Percentiles rank a stretch among this genome's conserved stretches.
These are phyloP conservation scores for Himalopsyche anomala DNA, from an alignment of 2,888 invertebrate genomes.

Conservation along the genomic window DNA sequence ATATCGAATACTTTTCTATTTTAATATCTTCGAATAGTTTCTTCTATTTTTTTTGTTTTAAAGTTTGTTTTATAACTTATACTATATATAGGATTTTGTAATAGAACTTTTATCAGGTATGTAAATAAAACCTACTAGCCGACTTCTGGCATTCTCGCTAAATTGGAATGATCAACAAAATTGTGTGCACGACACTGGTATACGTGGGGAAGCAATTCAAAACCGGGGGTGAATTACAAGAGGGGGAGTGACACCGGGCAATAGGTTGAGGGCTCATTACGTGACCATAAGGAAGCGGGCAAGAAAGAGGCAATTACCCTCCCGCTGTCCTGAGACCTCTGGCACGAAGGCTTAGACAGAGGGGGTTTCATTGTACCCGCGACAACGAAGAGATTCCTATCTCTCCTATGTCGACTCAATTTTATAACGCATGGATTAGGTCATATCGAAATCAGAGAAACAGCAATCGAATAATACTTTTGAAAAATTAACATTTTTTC, in stretches of 20 bases:
- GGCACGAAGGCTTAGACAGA: constrained; percentile 36
- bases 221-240: constrained; percentile 35
- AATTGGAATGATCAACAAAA: background rate
- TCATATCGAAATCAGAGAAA: background rate
- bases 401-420: constrained; percentile 45
- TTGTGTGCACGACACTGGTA: background rate
- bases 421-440: constrained; percentile 27
- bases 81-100: no score
- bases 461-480: background rate
- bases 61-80: no score
- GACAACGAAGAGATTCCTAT: constrained; percentile 43
- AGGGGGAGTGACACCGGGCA: constrained; percentile 48
- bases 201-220: constrained; percentile 5
- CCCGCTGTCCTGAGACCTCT: constrained; percentile 57
- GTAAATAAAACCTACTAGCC: background rate
- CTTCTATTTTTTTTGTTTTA: no score
- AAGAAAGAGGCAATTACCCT: constrained; percentile 63
- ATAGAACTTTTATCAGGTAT: no score
- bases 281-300: constrained; percentile 64
- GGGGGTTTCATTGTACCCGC: constrained; percentile 37
- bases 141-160: background rate
- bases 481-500: no score
- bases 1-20: no score
- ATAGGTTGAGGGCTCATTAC: constrained; percentile 59
- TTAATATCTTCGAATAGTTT: no score